Evolutionary conservation across 2,888 invertebrate genomes (phyloP).

Genomic region (Germaria angustata): DNA sequence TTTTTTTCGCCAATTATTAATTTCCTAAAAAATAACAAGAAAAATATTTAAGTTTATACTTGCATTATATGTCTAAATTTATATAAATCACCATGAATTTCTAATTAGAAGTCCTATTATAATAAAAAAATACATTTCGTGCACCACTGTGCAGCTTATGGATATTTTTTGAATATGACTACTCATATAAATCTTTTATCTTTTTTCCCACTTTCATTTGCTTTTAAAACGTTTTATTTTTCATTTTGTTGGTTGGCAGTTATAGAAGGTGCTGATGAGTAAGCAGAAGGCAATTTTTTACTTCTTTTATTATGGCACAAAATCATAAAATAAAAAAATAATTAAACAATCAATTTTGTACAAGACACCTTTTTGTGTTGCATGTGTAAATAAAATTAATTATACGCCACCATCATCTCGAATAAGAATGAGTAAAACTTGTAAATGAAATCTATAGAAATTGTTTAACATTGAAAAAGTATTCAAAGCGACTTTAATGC

Average conservation of each 20-base stretch:
- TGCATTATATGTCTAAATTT: no score
- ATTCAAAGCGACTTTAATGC: not conserved
- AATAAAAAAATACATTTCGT: no score
- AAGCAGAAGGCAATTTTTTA: conserved; percentile 39
- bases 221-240: not conserved
- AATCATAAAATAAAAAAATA: not conserved
- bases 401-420: conserved; percentile 69
- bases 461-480: not conserved
- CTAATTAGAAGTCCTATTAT: no score
- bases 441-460: conserved; percentile 5
- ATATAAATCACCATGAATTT: no score
- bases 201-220: conserved; percentile 44
- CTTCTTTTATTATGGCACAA: conserved; percentile 4
- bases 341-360: conserved; percentile 49
- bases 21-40: no score
- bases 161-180: not conserved
- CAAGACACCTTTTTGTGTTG: conserved; percentile 51
- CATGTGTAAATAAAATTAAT: conserved; percentile 78
- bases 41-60: no score
- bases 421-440: conserved; percentile 1
- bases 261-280: conserved; percentile 58
- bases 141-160: not conserved
- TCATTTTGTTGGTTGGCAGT: not conserved
- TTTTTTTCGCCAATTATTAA: no score
- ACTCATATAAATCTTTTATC: conserved; percentile 38